Evolutionary conservation across 2,888 invertebrate genomes (phyloP).

Genomic region (Amiota mariae): DNA sequence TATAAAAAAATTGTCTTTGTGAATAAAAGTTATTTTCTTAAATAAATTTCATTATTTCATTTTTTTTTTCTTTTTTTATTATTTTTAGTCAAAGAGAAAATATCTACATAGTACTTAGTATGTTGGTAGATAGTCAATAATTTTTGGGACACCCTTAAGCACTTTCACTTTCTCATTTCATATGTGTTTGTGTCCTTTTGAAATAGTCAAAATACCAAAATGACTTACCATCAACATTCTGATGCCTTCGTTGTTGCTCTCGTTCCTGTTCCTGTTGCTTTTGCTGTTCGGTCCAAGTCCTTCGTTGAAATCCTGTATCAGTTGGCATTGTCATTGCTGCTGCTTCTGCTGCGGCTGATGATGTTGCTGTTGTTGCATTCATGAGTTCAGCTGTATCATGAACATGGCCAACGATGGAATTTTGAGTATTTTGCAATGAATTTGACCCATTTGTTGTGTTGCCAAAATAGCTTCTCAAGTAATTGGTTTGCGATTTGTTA

Average conservation of each 20-base stretch:
- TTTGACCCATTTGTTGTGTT: constrained; percentile 17
- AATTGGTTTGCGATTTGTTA: constrained; percentile 46
- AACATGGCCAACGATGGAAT: background rate
- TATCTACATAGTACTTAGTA: too few species aligned
- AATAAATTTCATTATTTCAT: too few species aligned
- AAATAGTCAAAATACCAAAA: constrained; percentile 36
- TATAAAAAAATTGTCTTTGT: too few species aligned
- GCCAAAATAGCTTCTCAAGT: constrained; percentile 41
- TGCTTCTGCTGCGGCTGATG: constrained; percentile 13
- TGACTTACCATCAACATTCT: constrained; percentile 41
- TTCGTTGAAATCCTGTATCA: background rate
- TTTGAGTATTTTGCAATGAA: constrained; percentile 8
- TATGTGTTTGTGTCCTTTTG: background rate
- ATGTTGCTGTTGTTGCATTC: constrained; percentile 35
- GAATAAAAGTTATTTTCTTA: too few species aligned
- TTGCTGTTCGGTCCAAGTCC: constrained; percentile 8
- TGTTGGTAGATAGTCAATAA: too few species aligned
- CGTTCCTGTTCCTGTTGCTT: constrained; percentile 33
- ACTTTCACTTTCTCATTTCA: background rate
- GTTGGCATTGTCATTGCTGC: background rate
- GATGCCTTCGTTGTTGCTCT: constrained; percentile 43
- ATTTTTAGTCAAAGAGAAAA: too few species aligned
- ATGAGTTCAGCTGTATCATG: background rate
- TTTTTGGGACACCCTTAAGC: background rate
- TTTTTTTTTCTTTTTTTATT: too few species aligned